Evolutionary conservation across 2,888 invertebrate genomes (phyloP).

Genomic region (Dicyrtoma fusca): DNA sequence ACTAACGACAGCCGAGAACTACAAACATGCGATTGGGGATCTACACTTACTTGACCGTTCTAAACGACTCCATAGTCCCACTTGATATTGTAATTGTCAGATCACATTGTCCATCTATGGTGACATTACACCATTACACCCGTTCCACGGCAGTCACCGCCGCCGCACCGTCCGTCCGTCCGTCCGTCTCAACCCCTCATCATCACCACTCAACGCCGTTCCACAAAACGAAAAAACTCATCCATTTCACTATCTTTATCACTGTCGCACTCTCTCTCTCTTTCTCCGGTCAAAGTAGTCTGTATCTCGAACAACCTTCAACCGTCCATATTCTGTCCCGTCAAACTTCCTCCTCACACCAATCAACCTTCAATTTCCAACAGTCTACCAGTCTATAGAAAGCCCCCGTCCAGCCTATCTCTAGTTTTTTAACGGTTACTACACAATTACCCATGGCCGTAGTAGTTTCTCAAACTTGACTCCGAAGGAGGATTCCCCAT

Average conservation of each 20-base stretch:
- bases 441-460: no score
- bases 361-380: background rate
- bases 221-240: background rate
- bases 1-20: constrained; percentile 48
- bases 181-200: background rate
- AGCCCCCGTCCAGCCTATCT: constrained; percentile 14
- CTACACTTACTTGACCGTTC: background rate
- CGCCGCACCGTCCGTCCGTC: background rate
- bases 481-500: no score
- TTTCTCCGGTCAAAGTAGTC: background rate
- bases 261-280: background rate
- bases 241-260: background rate
- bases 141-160: background rate
- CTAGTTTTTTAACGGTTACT: background rate
- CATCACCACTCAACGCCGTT: background rate
- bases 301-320: background rate
- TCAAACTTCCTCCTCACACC: background rate
- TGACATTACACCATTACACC: constrained; percentile 9
- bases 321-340: background rate
- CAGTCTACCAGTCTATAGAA: constrained; percentile 3
- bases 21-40: constrained; percentile 44
- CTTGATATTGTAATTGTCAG: constrained; percentile 45
- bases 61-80: constrained; percentile 34
- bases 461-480: no score
- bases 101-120: constrained; percentile 39